These are phyloP conservation scores for Adelphocoris suturalis DNA, from an alignment of 2,888 invertebrate species.

Conservation along the genomic window DNA sequence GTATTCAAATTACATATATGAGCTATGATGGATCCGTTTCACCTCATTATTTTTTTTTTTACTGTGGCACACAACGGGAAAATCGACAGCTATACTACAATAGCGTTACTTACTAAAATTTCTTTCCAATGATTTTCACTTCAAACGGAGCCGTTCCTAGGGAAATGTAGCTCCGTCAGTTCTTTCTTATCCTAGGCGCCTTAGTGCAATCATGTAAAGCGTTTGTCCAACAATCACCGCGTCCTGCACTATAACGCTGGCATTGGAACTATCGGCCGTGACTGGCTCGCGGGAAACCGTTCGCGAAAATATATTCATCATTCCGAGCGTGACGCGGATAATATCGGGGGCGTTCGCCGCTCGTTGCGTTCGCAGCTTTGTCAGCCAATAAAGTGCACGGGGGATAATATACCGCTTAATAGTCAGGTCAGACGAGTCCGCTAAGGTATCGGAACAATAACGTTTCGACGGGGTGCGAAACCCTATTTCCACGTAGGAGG, in stretches of 20 bases:
- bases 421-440: slow-evolving; percentile 23
- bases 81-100: too few relatives aligned
- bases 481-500: slow-evolving; percentile 8
- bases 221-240: too few relatives aligned
- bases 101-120: too few relatives aligned
- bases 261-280: not conserved
- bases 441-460: not conserved
- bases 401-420: slow-evolving; percentile 42
- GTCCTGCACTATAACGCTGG: not conserved
- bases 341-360: slow-evolving; percentile 31
- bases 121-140: too few relatives aligned
- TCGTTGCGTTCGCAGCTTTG: slow-evolving; percentile 15
- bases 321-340: slow-evolving; percentile 23
- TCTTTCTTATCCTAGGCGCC: too few relatives aligned
- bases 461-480: slow-evolving; percentile 37
- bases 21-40: too few relatives aligned
- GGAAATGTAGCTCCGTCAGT: too few relatives aligned
- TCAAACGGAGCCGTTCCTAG: too few relatives aligned
- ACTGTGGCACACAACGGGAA: too few relatives aligned
- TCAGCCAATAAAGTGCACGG: slow-evolving; percentile 56
- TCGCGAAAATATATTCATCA: slow-evolving; percentile 39
- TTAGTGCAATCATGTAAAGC: too few relatives aligned
- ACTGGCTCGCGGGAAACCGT: slow-evolving; percentile 9
- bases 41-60: too few relatives aligned
- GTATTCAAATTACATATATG: too few relatives aligned